Conservation (phyloP, 2,888 invertebrate species). For the Dryadula phaetusa region DNA sequence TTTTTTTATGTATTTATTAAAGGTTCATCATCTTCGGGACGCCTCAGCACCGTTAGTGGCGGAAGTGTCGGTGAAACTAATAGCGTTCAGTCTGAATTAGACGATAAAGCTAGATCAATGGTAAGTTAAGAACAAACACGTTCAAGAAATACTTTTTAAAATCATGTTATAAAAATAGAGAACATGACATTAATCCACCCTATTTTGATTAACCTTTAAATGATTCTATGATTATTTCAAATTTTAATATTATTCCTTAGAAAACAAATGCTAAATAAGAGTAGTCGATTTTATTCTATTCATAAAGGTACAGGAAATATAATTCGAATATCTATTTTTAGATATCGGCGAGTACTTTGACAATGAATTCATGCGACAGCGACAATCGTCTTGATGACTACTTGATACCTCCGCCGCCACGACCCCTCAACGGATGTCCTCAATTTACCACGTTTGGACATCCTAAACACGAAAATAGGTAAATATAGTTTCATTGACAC, state of each 20-base stretch:
- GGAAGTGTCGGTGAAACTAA: slow-evolving; percentile 91
- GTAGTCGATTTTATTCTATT: background rate
- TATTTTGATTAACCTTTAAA: too few relatives aligned
- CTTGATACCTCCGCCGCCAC: slow-evolving; percentile 86
- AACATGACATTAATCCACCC: background rate
- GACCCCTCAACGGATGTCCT: slow-evolving; percentile 76
- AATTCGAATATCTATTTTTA: slow-evolving; percentile 44
- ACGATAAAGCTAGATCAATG: slow-evolving; percentile 86
- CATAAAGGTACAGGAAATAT: slow-evolving; percentile 5
- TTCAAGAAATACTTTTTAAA: background rate
- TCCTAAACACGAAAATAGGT: slow-evolving; percentile 74
- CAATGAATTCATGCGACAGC: slow-evolving; percentile 76
- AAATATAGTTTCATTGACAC: slow-evolving; percentile 32
- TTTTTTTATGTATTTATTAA: slow-evolving; percentile 29
- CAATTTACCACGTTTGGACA: slow-evolving; percentile 80
- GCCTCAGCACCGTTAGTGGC: slow-evolving; percentile 92
- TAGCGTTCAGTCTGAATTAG: slow-evolving; percentile 93
- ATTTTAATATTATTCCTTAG: too few relatives aligned
- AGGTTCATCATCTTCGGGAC: slow-evolving; percentile 92
- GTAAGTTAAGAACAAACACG: slow-evolving; percentile 70
- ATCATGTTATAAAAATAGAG: background rate
- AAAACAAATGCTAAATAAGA: too few relatives aligned
- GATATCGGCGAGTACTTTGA: slow-evolving; percentile 77
- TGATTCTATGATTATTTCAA: too few relatives aligned
- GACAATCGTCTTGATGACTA: slow-evolving; percentile 84